Evolutionary conservation across 2,113 vertebrate genomes (phyloP).

Genomic region (Anthoscopus minutus): DNA sequence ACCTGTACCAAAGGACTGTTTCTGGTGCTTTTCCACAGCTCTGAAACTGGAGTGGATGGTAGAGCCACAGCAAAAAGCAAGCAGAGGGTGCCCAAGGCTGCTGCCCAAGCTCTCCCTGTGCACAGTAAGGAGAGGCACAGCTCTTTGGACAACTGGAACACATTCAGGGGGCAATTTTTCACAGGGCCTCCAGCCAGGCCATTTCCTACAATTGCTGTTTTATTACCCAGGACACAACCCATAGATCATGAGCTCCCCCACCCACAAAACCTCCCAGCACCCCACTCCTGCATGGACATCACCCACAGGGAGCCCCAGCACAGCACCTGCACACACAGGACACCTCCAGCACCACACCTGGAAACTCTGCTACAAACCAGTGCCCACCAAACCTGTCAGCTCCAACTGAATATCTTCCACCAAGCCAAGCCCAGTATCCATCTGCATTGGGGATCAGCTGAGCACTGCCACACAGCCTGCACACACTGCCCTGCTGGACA

Average conservation of each 20-base stretch:
- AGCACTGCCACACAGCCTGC: neutral
- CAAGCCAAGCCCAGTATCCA: neutral
- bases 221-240: conserved; percentile 43
- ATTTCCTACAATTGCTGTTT: conserved; percentile 40
- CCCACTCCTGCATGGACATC: neutral
- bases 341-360: accelerated
- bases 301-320: accelerated
- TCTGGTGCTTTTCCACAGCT: neutral
- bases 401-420: neutral
- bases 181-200: conserved; percentile 56
- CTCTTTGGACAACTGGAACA: conserved; percentile 83
- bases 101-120: neutral
- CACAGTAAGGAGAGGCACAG: neutral
- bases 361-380: accelerated
- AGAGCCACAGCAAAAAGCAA: conserved; percentile 25
- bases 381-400: neutral
- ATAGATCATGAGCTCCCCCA: neutral
- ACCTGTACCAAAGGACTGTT: neutral
- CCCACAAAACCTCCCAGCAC: neutral
- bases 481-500: neutral
- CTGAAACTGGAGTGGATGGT: neutral
- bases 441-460: neutral
- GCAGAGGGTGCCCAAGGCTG: neutral
- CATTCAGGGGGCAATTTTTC: conserved; percentile 65
- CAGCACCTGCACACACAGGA: neutral